phyloP scores from a whole-genome alignment of 2,888 invertebrate species.

The Liposcelis brunnea region DNA sequence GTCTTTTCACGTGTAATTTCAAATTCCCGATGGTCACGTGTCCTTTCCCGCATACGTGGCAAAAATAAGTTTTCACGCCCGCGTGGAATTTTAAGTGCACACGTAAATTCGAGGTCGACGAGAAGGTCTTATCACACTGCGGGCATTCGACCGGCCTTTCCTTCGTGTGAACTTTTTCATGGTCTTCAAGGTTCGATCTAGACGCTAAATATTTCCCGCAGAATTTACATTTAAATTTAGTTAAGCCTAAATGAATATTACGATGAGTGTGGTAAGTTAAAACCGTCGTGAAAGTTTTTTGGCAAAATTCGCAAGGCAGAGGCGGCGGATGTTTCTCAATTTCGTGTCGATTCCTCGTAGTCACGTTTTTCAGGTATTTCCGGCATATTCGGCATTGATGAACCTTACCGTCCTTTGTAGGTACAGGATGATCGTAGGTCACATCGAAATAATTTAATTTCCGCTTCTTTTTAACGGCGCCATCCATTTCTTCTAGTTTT shows the following conservation, averaged over 20 bases:
- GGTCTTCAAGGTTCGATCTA: constrained; percentile 19
- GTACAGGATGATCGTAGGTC: constrained; percentile 4
- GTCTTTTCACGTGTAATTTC: constrained; percentile 18
- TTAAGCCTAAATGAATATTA: constrained; percentile 2
- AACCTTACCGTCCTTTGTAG: constrained; percentile 6
- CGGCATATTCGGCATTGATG: constrained; percentile 4
- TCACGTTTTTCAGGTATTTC: constrained; percentile 7
- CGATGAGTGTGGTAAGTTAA: constrained; percentile 3
- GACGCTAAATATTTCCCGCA: constrained; percentile 6
- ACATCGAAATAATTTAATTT: constrained; percentile 5
- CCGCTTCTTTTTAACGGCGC: neutral
- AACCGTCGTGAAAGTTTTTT: constrained; percentile 1
- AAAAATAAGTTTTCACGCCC: constrained; percentile 16
- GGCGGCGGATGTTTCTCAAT: constrained; percentile 6
- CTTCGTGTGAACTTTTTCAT: constrained; percentile 17
- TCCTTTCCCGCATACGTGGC: constrained; percentile 29
- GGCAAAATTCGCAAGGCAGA: neutral
- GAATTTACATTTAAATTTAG: constrained; percentile 3
- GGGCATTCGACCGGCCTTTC: constrained; percentile 14
- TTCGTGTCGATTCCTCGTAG: constrained; percentile 4
- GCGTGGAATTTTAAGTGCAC: constrained; percentile 18
- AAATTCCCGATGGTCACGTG: constrained; percentile 15
- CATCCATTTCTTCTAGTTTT: neutral
- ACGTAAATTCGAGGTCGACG: constrained; percentile 2
- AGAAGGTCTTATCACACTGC: constrained; percentile 16